Base-by-base conservation (phyloP, 2,888 invertebrate genomes). In the Rhyacophila evoluta region DNA sequence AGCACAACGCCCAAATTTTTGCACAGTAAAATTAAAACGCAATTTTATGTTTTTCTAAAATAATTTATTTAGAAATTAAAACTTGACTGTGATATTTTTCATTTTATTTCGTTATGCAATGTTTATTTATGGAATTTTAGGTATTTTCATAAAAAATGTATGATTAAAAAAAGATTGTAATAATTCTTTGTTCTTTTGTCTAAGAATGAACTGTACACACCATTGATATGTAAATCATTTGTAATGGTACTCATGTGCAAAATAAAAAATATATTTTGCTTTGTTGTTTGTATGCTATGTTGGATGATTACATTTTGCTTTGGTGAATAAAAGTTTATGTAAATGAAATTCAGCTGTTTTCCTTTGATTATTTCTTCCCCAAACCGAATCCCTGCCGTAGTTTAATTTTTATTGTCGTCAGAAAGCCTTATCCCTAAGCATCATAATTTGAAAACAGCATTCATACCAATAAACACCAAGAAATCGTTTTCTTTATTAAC, bases 21-120 rank as follows among this genome's bases (percentile, higher is more conserved):
- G 70, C 71, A 71, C 75, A 41, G 33, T 75, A 68, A 68, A 55
- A 76, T n/a, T n/a, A 70, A 28, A 29, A 69, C 79, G 73, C 75
- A 78, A 76, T 83, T 82, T 83, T 82, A 83, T 75, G 83, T 81
- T 83, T 82, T 77, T 75, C 83, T 81, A 80, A 69, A 81, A 77
- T 82, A 75, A 81, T 37, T 77, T 79, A 83, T 83, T 84, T 81
- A 84, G 82, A 79, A 77, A 69, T 75, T 70, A 78, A 71, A 75
- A 19, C 77, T 83, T 84, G 80, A 83, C 83, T 83, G 76, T 81
- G 82, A 83, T 84, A 81, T 82, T 83, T 80, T 83, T 82, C 27
- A 79, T 81, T 83, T 75, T 81, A 82, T 4, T 72, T 77, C 71
- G 77, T 75, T 78, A 78, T 82, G 72, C 72, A 81, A 80, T 83